Base-by-base conservation (phyloP, 2,113 vertebrate genomes). In the Seriola aureovittata region DNA sequence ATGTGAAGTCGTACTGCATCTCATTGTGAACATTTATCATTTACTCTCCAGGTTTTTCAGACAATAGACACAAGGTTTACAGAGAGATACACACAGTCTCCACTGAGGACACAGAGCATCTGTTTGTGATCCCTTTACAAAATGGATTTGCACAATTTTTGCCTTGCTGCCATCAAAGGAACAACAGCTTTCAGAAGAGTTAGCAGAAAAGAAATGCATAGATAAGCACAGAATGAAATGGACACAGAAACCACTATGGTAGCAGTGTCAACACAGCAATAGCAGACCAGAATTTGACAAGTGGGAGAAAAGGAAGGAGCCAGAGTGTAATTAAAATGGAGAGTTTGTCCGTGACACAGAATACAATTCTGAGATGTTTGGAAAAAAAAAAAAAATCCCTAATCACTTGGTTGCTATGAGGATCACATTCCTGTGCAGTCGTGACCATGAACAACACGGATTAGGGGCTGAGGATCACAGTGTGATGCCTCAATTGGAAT, bases 321-420 rank as follows among this genome's bases (percentile, higher is more conserved):
- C 67, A n/a, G 34, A 58, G 21, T 67, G 42, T 74, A 79, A 81
- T 86, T 77, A 74, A 70, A 85, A 79, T 81, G 75, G 71, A 82
- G 75, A 69, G 42, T 77, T 84, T 84, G 80, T 70, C 65, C 36
- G 81, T 93, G 92, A 86, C 71, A 81, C 50, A 38, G 89, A 92
- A 93, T 92, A 84, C 66, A 86, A 79, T 84, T 85, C 63, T 73
- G 73, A 88, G 86, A 90, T 92, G 78, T 89, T 87, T 86, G 29
- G 29, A 58, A 83, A 66, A 86, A 89, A 54, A 42, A 42, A 10
- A 42, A 10, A 8, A 42, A 8, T 42, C 54, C 78, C 46, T 89
- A 91, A 93, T 93, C 89, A 88, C 82, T 80, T 11, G 21, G 75
- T 92, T 92, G 84, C 82, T 80, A 92, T 92, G 88, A 88, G 74